Evolutionary conservation across 2,113 vertebrate genomes (phyloP), one percentile per base, ranked within the genome.

Genomic region (Aviceda subcristata): DNA sequence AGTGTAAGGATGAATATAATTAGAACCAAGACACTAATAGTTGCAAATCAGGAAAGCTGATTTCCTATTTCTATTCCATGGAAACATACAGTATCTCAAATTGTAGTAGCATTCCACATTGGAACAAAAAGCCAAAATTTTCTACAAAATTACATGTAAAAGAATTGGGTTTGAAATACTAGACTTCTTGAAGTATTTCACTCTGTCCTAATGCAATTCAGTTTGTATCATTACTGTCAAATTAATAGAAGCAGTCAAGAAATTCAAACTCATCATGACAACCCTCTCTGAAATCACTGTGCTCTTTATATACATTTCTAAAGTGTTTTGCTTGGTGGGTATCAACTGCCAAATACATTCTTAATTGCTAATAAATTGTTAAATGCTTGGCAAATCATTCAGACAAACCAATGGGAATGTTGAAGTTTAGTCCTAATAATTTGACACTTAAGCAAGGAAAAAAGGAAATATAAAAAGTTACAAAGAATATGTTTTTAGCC

Each of bases 301-400:
- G 41, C 56, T 91, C 71, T 76, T 94, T 73, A 23, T 69, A 46
- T 38, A 50, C 32, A 29, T 85, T 92, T 85, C 77, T 71, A 5
- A 86, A 86, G 41, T 56, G 39, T 60, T 84, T 77, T 77, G 15
- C 77, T 90, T 81, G 39, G 71, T 82, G 75, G 48, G 27, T 83
- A 56, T 71, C 69, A 72, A 12, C 34, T 86, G 82, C 85, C 92
- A 90, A 90, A 51, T 53, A 22, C 39, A 39, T 21, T 92, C 81
- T 86, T 94, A 82, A 92, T 96, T 93, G 63, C 71, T 92, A 86
- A 86, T 73, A 79, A 69, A 73, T 79, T 51, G 27, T 72, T 90
- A 82, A 79, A 88, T 76, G 43, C 75, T 82, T 90, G 57, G 75
- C 63, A 94, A 88, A 46, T 53, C 53, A 73, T 76, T 72, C 86